phyloP scores from a whole-genome alignment of 2,888 invertebrate species.

The Cerceris rybyensis region DNA sequence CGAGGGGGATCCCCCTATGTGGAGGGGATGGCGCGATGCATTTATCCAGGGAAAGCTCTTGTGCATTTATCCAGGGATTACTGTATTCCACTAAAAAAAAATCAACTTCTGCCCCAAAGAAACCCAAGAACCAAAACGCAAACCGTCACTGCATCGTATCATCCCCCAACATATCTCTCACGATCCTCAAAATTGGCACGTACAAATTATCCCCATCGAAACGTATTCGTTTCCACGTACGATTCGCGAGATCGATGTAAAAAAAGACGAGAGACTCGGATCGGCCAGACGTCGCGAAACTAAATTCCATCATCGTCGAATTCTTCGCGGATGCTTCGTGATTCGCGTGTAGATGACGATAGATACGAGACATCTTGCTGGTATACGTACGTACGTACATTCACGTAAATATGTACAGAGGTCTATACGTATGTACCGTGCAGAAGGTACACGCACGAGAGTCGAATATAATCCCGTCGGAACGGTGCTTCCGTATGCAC shows the following conservation, averaged over 20 bases:
- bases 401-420: constrained; percentile 14
- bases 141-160: too few relatives aligned
- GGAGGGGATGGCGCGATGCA: too few relatives aligned
- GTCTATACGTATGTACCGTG: constrained; percentile 27
- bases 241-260: neutral
- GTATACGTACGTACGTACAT: constrained; percentile 25
- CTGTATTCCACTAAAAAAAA: too few relatives aligned
- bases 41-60: too few relatives aligned
- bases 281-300: constrained; percentile 52
- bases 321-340: constrained; percentile 57
- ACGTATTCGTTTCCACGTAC: too few relatives aligned
- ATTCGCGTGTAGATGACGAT: constrained; percentile 66
- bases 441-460: constrained; percentile 53
- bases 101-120: too few relatives aligned
- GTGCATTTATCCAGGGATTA: too few relatives aligned
- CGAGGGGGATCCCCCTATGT: too few relatives aligned
- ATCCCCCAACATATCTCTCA: too few relatives aligned
- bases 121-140: too few relatives aligned
- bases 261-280: neutral
- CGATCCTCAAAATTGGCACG: too few relatives aligned
- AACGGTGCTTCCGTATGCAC: constrained; percentile 61
- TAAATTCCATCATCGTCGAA: constrained; percentile 64
- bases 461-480: constrained; percentile 62
- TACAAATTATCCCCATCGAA: too few relatives aligned
- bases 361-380: constrained; percentile 49